Base-by-base conservation (phyloP, 2,113 vertebrate species). In the Brachionichthys hirsutus region DNA sequence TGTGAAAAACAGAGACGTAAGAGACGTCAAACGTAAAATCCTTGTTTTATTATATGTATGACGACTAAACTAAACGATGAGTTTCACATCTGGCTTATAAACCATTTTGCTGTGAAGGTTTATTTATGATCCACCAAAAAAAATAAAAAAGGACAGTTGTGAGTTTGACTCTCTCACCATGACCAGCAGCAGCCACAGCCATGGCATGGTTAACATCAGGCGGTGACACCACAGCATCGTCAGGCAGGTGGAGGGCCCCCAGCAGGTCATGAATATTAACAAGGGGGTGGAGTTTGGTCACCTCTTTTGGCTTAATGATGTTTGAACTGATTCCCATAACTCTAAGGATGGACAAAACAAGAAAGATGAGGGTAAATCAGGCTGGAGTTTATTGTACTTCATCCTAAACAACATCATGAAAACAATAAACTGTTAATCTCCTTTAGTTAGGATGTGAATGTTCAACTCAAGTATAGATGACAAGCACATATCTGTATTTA, bases 231-330 rank as follows among this genome's bases (percentile, higher is more conserved):
- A 98, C 91, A 0, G 95, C 94, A 22, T 99, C 97, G 38, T 92
- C 92, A 0, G 97, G 97, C 18, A 98, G 91, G 22, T 97, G 92
- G 63, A 99, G 92, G 14, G 95, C 97, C 34, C 97, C 97, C 45
- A 98, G 95, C 70, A 99, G 90, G 84, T 99, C 96, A 51, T 98
- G 96, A 66, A 98, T 96, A 69, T 98, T 98, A 62, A 99, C 92
- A 38, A 98, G 86, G 0, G 95, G 95, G 86, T 99, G 96, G 41
- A 99, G 93, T 81, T 93, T 93, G 0, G 91, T 83, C 67, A 95
- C 92, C n/a, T 93, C 92, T 88, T 94, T 98, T 1, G 95, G 95
- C 54, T 94, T 94, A 86, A 99, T 92, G 68, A 98, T 89, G 83
- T 94, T 94, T 70, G 95, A 98, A 34, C 87, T 92, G 64, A 99